Base-by-base conservation (phyloP, 2,888 invertebrate species). In the Colletes collaris region DNA sequence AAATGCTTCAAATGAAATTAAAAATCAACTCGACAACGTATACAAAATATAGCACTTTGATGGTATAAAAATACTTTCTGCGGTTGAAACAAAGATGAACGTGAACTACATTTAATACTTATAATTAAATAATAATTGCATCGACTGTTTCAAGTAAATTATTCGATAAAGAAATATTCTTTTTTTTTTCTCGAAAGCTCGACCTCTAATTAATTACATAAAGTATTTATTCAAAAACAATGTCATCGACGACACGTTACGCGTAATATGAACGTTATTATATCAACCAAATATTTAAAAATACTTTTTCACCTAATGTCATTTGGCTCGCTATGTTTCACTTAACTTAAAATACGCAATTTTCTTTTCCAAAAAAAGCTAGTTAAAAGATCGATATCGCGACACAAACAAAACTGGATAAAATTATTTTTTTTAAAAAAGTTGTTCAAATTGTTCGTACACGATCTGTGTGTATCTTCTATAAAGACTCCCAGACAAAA, bases 401-500 rank as follows among this genome's bases (percentile, higher is more conserved):
- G 8, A 46, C 52, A 16, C 16, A 65, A 67, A 53, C 19, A 65
- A 68, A 68, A 67, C 66, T 55, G 50, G 59, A 52, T 62, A 13
- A 76, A 77, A 76, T 6, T 44, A 10, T 46, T 8, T 8, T 16
- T 3, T 8, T 60, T 76, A 76, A 52, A 40, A 7, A 19, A 65
- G 67, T 66, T 8, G 16, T 49, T 44, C 19, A 65, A 74, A 74
- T 13, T 13, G 19, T 37, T 73, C 49, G 37, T 19, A 44, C 56
- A 50, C 50, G 59, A 46, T 46, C 37, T 56, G 10, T 56, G 10
- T 56, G 11, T 44, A 62, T 73, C 60, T 27, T 37, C 19, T 53
- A 58, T 46, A 11, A 77, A 58, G 77, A 77, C 78, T 77, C 77
- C 77, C 77, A 77, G 77, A 58, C 44, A 63, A 52, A 52, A 58